Evolutionary conservation across 2,113 vertebrate species (phyloP), one percentile per base, ranked within the genome.

Genomic region (Nansenia antarctica): DNA sequence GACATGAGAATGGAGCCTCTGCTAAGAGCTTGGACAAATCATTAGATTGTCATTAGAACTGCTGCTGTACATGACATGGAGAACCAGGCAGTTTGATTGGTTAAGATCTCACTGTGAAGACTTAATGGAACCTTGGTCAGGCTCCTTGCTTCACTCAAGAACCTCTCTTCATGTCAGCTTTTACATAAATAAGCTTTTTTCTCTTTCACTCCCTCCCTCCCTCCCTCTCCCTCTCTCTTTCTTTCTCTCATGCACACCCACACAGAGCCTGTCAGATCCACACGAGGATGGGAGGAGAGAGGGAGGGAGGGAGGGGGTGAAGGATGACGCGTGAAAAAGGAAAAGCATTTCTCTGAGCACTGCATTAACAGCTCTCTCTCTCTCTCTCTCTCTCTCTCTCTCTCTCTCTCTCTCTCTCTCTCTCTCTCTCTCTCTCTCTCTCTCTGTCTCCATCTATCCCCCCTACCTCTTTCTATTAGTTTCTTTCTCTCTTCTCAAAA

Each of bases 201-300:
- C 68, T 54, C 35, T 72, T 5, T 27, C 9, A 49, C 18, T 35
- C 74, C 77, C 79, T 87, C 86, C 79, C 78, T 84, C 77, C 79
- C 81, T 88, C 74, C 75, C 80, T 84, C 79, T 83, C 76, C 64
- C 80, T 82, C 80, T 82, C 83, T 84, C 80, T 89, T 68, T 85
- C 80, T 89, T 68, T 86, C 85, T 90, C 81, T 86, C 85, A 84
- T 86, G 79, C 86, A 90, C 91, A 86, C 92, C 90, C 90, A 93
- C 92, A 91, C 90, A 91, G 90, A 88, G 88, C 82, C 89, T 90
- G 90, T 90, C 88, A 90, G 84, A 89, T 84, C 82, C 90, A 88
- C 86, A 90, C 73, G 89, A 90, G 89, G 84, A 91, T 85, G 83
- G 82, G 76, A 83, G 85, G 84, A 88, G 73, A n/a, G 88, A 88